Evolutionary conservation across 2,113 vertebrate species (phyloP).

Genomic region (Urocynchramus pylzowi): DNA sequence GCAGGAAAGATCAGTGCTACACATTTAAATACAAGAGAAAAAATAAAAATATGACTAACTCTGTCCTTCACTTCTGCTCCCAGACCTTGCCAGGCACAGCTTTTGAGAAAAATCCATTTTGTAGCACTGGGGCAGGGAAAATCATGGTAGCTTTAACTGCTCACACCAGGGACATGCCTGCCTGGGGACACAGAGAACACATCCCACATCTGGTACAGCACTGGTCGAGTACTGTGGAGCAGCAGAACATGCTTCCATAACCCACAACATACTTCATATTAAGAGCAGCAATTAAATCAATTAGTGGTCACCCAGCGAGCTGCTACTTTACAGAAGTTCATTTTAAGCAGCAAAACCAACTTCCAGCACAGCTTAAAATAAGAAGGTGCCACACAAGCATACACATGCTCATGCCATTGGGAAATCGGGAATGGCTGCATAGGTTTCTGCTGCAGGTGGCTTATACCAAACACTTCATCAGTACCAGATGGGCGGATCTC

Average conservation of each 20-base stretch:
- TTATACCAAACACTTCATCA: not conserved
- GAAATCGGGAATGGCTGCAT: not conserved
- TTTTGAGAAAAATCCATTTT: not conserved
- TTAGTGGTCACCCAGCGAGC: not conserved
- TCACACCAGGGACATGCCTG: not conserved
- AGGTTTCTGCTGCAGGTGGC: not conserved
- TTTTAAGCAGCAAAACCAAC: not conserved
- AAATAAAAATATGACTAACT: not conserved
- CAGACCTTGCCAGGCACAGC: not conserved
- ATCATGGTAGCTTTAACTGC: accelerated
- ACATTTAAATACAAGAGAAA: not conserved
- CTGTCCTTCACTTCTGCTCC: not conserved
- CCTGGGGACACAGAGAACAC: accelerated
- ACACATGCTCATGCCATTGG: not conserved
- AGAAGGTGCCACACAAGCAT: not conserved
- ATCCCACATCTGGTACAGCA: accelerated
- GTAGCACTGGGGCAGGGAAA: not conserved
- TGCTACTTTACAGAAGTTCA: not conserved
- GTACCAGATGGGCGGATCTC: not conserved
- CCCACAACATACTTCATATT: not conserved
- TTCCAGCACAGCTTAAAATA: not conserved
- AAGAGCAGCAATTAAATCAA: not conserved
- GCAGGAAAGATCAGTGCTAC: not conserved
- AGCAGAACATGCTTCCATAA: not conserved
- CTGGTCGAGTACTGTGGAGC: accelerated